Base-by-base conservation (phyloP, 2,113 vertebrate species). In the Dicerorhinus sumatrensis region DNA sequence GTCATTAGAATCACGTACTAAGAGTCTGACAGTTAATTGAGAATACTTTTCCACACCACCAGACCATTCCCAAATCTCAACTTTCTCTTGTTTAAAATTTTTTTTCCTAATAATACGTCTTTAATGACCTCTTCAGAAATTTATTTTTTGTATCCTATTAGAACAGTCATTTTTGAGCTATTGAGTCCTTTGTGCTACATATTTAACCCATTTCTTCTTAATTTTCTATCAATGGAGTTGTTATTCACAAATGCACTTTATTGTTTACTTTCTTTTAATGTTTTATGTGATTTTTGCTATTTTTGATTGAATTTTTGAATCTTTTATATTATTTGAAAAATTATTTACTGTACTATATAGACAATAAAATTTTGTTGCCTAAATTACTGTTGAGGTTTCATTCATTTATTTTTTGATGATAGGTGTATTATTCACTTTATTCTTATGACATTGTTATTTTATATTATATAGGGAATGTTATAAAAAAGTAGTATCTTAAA, bases 281-380 rank as follows among this genome's bases (percentile, higher is more conserved):
- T 58, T 62, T 83, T 85, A 65, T 1, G 17, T 76, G 8, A 82
- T 33, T 63, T 87, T 85, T 80, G 6, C 0, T 56, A 62, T 46
- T 72, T 65, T 58, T 6, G 79, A 6, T 25, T 75, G 9, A 80
- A 36, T 42, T 58, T 91, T 63, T 82, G 8, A 77, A 11, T 92
- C 27, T 77, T 79, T 95, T 73, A 48, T 5, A 82, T 63, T 72
- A 73, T 94, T 82, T 67, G 4, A 85, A 62, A 62, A 92, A 95
- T 73, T 42, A 63, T 29, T 25, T 14, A 48, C 33, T 27, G 63
- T 69, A 69, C 9, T 23, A 82, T 3, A 80, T 48, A 48, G 1
- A 36, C 1, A 54, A 86, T 10, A 56, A 84, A 89, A 25, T n/a
- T 80, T 84, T 84, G 12, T 58, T 21, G 1, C 2, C 56, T 14